These are phyloP conservation scores for Dexiosoma caninum DNA, from an alignment of 2,888 invertebrate genomes.

Conservation along the genomic window DNA sequence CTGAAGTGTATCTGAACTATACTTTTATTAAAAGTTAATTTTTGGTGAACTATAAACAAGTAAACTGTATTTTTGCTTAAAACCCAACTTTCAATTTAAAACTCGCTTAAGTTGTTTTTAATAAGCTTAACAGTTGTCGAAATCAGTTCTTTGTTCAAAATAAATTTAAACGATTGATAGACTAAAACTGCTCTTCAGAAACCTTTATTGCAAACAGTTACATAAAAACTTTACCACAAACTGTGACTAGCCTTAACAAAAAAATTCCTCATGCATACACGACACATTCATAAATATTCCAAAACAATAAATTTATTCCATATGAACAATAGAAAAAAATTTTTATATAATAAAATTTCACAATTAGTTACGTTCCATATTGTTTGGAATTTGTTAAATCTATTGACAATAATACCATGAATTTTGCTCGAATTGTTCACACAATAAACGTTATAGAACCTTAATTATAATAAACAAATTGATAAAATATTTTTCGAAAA, in stretches of 20 bases:
- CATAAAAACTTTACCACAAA: too few relatives aligned
- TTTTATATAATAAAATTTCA: neutral
- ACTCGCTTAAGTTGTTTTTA: too few relatives aligned
- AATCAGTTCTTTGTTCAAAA: too few relatives aligned
- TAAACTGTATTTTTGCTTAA: too few relatives aligned
- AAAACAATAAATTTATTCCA: slow-evolving; percentile 15
- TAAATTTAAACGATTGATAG: too few relatives aligned
- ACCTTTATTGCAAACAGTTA: too few relatives aligned
- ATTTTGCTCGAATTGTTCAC: neutral
- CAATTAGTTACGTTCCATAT: slow-evolving; percentile 5
- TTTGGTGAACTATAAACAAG: too few relatives aligned
- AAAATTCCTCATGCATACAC: neutral
- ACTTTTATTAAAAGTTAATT: too few relatives aligned
- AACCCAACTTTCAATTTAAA: too few relatives aligned
- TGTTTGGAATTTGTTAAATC: neutral
- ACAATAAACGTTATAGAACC: neutral
- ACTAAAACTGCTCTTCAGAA: too few relatives aligned
- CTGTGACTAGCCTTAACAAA: slow-evolving; percentile 16
- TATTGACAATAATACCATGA: neutral
- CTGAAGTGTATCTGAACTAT: too few relatives aligned
- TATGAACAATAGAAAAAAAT: neutral
- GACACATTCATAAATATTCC: slow-evolving; percentile 17
- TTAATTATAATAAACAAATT: slow-evolving; percentile 24
- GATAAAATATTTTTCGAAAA: slow-evolving; percentile 1
- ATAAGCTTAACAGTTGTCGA: too few relatives aligned